Conservation (phyloP, 2,797 vertebrate genomes). For the Parotocinclus haroldoi region DNA sequence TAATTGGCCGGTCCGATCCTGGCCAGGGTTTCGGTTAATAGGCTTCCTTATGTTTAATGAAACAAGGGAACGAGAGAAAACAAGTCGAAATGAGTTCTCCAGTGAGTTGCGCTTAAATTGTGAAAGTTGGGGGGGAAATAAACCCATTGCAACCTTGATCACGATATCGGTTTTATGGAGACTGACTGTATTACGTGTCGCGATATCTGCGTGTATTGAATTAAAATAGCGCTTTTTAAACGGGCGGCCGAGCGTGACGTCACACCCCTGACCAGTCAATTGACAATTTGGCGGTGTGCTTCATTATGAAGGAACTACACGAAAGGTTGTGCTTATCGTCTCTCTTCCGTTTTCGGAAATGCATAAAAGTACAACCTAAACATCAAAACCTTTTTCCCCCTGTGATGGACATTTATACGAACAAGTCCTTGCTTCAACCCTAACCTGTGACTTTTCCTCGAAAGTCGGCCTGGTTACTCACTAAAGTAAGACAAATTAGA, state of each 20-base stretch:
- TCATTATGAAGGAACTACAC: neutral
- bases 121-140: too few species aligned
- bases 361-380: too few species aligned
- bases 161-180: too few species aligned
- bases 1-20: slow-evolving; percentile 3
- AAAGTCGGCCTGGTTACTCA: neutral
- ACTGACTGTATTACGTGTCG: too few species aligned
- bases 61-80: neutral
- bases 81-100: slow-evolving; percentile 13
- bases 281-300: slow-evolving; percentile 11
- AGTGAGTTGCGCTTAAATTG: slow-evolving; percentile 33
- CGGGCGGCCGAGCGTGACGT: slow-evolving; percentile 23
- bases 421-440: too few species aligned
- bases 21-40: slow-evolving; percentile 3
- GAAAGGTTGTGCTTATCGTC: too few species aligned
- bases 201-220: neutral
- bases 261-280: slow-evolving; percentile 8
- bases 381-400: too few species aligned
- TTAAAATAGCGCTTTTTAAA: slow-evolving; percentile 5
- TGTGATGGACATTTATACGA: too few species aligned
- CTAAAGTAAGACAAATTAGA: too few species aligned
- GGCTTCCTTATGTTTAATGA: slow-evolving; percentile 9
- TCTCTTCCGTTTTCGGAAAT: too few species aligned
- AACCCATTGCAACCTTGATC: too few species aligned
- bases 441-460: neutral